Evolutionary conservation across 1,140 invertebrate species (phyloP), one percentile per base, ranked within the genome.

Genomic region (Eupeodes corollae): DNA sequence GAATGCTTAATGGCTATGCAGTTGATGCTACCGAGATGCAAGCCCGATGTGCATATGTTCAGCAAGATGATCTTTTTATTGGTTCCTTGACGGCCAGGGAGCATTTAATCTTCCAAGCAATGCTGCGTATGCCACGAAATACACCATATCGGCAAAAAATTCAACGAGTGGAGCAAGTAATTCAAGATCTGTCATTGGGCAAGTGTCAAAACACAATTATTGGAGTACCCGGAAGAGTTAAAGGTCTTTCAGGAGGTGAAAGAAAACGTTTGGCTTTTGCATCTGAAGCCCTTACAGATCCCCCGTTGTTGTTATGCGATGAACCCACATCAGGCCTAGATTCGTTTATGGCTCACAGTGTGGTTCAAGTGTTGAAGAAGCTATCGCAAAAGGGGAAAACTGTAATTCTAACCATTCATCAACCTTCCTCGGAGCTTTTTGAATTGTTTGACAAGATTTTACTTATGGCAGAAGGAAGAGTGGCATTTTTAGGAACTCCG

Each of bases 201-300:
- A 91, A 91, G 72, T 93, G 90, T 64, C 79, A 82, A 70, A 80
- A 91, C 53, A 93, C 90, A 13, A 73, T 86, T 12, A 97, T 96
- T 52, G 91, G 91, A 2, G 79, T 86, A 50, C 80, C 86, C 0
- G 91, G 91, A 2, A 71, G 82, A 41, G 69, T 90, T 1, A 94
- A 94, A 73, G 91, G 93, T 0, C 85, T 98, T 26, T 97, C 92
- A 0, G 93, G 93, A 14, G 94, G 94, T 1, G 95, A 98, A 72
- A 87, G 85, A 74, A 96, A 95, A 67, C 76, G 94, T 54, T 70
- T 98, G n/a, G 85, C 92, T 0, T 96, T 98, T 70, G 94, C 92
- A 26, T 89, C 90, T 1, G 94, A 98, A 74, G 88, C 94, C 41
- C 72, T 98, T 16, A 98, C 91, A 0, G 86, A 98, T 73, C 94